Evolutionary conservation across 2,888 invertebrate species (phyloP).

Genomic region (Tetragonula carbonaria): DNA sequence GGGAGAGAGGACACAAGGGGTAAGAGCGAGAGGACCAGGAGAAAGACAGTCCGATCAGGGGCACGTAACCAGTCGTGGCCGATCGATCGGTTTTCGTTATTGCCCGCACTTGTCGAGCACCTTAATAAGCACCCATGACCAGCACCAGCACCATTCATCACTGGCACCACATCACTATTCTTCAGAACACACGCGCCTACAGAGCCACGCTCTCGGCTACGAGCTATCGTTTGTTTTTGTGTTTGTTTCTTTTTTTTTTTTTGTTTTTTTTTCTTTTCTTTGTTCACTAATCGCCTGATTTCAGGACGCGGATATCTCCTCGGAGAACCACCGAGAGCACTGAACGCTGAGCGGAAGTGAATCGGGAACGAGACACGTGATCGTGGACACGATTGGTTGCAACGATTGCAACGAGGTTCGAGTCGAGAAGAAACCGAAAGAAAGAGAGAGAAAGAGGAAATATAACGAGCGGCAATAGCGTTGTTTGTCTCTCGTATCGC

Average conservation of each 20-base stretch:
- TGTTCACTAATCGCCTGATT: slow-evolving; percentile 73
- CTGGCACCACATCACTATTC: slow-evolving; percentile 45
- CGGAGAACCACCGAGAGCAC: slow-evolving; percentile 16
- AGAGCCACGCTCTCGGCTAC: slow-evolving; percentile 2
- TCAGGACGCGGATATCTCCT: slow-evolving; percentile 63
- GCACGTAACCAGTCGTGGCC: slow-evolving; percentile 50
- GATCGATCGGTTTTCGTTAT: slow-evolving; percentile 63
- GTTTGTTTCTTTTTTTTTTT: no score
- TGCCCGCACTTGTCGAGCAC: slow-evolving; percentile 62
- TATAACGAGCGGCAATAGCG: not conserved
- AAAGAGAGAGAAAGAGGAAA: not conserved
- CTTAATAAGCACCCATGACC: slow-evolving; percentile 61
- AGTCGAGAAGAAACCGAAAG: not conserved
- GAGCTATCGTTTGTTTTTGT: no score
- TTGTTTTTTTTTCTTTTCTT: not conserved
- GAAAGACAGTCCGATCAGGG: slow-evolving; percentile 45
- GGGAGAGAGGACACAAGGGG: slow-evolving; percentile 24
- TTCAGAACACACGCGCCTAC: slow-evolving; percentile 7
- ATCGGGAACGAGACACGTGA: slow-evolving; percentile 15
- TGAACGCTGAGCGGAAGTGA: slow-evolving; percentile 37
- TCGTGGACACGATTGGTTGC: not conserved
- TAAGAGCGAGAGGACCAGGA: slow-evolving; percentile 46
- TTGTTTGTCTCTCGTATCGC: no score
- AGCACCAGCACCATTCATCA: slow-evolving; percentile 65
- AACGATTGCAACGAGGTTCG: not conserved